Evolutionary conservation across 2,888 invertebrate species (phyloP), one percentile per base, ranked within the genome.

Genomic region (Nomada ruficornis): DNA sequence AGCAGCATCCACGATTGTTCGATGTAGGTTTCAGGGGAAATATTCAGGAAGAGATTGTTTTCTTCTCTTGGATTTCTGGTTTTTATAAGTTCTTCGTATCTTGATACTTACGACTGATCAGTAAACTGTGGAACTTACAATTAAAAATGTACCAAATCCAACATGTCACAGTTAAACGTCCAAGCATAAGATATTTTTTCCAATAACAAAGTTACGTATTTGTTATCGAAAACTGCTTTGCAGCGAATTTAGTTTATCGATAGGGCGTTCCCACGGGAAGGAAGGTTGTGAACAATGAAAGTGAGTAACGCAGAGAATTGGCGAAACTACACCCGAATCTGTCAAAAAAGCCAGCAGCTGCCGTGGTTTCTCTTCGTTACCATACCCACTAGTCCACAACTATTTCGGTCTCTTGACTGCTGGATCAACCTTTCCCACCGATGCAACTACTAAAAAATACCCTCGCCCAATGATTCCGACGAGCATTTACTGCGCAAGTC

Each of bases 401-500:
- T 84, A 84, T 77, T 80, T 79, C 52, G 67, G 74, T 74, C 26
- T 47, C 52, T 36, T 50, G 47, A 75, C 73, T 69, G 71, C 20
- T 47, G 55, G 64, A 77, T 72, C 82, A 62, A 73, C 82, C 55
- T 77, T 77, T 72, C 55, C 62, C 57, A 73, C 63, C 55, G 52
- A n/a, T 64, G 67, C 73, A 57, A 60, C 76, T 64, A 63, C 23
- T 75, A 50, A 82, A 84, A 82, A 77, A 60, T 70, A 77, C 77
- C 77, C 68, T 80, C 76, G 71, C 23, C 73, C 64, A 55, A 64
- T 42, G 64, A 76, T 57, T 76, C 59, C 55, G 57, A 67, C 29
- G 70, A 59, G 68, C 54, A 62, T 60, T 52, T 62, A 85, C 68
- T 87, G 85, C 88, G 88, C 87, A 84, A 87, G 77, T 75, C 78